Base-by-base conservation (phyloP, 1,140 invertebrate species). In the Aphis craccivora region DNA sequence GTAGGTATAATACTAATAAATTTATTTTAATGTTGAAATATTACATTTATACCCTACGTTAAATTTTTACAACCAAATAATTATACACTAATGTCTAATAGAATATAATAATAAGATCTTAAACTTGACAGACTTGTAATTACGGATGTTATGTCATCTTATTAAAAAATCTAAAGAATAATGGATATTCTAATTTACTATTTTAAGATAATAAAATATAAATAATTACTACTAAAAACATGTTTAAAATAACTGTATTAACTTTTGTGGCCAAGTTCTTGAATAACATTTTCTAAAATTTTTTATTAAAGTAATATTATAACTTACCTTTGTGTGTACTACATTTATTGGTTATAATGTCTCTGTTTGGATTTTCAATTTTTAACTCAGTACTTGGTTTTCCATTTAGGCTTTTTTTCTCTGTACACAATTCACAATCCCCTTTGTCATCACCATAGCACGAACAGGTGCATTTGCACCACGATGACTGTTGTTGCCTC, bases 401-500 rank as follows among this genome's bases (percentile, higher is more conserved):
- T 45, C 43, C 90, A 35, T 81, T 92, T 18, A 48, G 35, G 5
- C 76, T 92, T 92, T 92, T 92, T 37, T 35, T 51, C 1, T 92
- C 90, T 11, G 45, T 35, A 55, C 91, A 93, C 0, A 93, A 40
- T 53, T 93, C 91, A 37, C 76, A 84, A 53, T 93, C 51, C 18
- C 76, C 76, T 93, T 93, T 93, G n/a, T 93, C 81, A 0, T 93
- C 91, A 5, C 48, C 91, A 37, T 84, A 93, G 86, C 91, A 93
- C 14, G 91, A 93, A 86, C 91, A 93, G 25, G 43, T 45, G 48
- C 91, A 93, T 40, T 93, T 93, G 81, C 91, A 93, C 91, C 91
- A 93, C 14, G 91, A 93, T 22, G 91, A 93, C 30, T 94, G 93
- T 37, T 94, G 94, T 48, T 96, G 95, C 95, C 97, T 97, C 30